A percentile compares a stretch with the other conserved stretches of the same genome.
Conservation (phyloP, 2,888 invertebrate genomes). For the Cephus spinipes region DNA sequence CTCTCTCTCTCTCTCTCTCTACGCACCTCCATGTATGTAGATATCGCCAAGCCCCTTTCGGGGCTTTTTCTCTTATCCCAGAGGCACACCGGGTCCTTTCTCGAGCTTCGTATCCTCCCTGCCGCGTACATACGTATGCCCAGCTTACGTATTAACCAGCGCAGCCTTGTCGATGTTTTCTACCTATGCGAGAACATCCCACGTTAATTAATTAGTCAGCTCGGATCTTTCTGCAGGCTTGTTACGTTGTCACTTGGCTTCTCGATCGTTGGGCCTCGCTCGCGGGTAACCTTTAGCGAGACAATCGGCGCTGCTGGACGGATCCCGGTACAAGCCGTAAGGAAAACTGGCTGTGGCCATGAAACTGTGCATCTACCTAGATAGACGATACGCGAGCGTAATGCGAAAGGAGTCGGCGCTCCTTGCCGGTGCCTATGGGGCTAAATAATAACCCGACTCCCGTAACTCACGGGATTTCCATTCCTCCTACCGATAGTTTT, state of each 20-base stretch:
- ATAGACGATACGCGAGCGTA: background rate
- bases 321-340: background rate
- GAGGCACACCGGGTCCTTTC: background rate
- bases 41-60: constrained; percentile 8
- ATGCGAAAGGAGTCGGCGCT: background rate
- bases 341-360: background rate
- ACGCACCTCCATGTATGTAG: constrained; percentile 11
- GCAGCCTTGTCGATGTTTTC: background rate
- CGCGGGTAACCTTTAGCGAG: background rate
- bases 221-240: background rate
- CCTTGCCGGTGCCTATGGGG: background rate
- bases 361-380: background rate
- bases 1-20: background rate
- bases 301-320: background rate
- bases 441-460: background rate
- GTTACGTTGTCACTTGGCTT: background rate
- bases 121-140: too few relatives aligned
- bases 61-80: background rate
- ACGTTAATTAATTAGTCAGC: background rate
- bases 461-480: background rate
- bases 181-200: background rate
- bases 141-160: background rate
- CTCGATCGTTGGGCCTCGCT: background rate
- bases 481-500: background rate
- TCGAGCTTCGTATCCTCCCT: background rate